phyloP scores from a whole-genome alignment of 2,888 invertebrate genomes.

The Rhagonycha lutea region DNA sequence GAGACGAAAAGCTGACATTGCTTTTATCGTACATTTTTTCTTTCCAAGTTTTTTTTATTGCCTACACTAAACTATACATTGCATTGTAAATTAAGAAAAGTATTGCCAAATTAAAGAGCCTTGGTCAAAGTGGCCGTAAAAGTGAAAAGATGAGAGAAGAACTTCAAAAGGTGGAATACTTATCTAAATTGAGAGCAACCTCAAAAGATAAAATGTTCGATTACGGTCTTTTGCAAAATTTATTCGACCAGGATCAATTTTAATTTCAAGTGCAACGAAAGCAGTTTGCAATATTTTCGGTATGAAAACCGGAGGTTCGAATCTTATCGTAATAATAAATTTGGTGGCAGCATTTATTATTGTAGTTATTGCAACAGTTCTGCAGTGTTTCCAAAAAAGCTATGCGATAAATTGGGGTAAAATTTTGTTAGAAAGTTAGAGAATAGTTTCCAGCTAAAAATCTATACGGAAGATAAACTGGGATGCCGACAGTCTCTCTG shows the following conservation, averaged over 20 bases:
- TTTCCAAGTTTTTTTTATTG: background rate
- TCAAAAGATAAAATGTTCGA: background rate
- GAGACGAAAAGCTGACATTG: background rate
- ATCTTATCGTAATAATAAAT: background rate
- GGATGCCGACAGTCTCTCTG: background rate
- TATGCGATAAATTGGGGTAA: background rate
- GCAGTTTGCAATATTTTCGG: background rate
- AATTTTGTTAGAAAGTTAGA: background rate
- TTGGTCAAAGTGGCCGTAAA: background rate
- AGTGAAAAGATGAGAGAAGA: background rate
- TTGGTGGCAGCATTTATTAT: background rate
- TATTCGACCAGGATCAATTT: background rate
- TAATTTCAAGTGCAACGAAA: background rate
- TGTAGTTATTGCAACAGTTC: background rate
- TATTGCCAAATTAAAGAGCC: background rate
- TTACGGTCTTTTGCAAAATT: background rate
- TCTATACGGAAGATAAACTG: background rate
- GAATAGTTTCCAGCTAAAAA: background rate
- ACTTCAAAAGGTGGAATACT: background rate
- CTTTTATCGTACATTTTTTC: background rate
- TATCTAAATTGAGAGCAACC: background rate
- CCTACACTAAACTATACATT: background rate
- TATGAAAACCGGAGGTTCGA: background rate
- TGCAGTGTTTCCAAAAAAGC: background rate
- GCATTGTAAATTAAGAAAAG: background rate